Conservation (phyloP, 2,797 vertebrate genomes). For the Acrocephalus scirpaceus region DNA sequence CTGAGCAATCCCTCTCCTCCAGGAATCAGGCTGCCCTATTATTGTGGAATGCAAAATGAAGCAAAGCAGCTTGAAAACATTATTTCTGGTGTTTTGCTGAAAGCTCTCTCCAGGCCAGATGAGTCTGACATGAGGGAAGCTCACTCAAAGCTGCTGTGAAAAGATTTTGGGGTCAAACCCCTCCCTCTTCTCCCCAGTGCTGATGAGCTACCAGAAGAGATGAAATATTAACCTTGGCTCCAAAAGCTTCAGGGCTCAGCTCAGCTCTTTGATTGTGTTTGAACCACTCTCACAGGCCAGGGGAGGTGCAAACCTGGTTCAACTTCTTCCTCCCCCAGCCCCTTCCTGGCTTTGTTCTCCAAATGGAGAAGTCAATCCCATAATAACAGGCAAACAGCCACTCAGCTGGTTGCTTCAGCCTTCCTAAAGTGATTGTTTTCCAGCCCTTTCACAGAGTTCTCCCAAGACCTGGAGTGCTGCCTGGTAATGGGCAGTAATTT, state of each 20-base stretch:
- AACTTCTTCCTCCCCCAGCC: background rate
- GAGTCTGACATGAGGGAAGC: background rate
- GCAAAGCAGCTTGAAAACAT: background rate
- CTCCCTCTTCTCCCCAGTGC: background rate
- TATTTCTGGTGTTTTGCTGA: background rate
- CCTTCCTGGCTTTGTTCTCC: conserved; percentile 6
- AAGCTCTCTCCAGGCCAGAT: background rate
- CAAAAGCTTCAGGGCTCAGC: background rate
- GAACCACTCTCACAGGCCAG: background rate
- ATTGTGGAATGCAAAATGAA: background rate
- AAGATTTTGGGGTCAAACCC: background rate
- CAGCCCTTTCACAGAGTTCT: background rate
- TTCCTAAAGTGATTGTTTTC: background rate
- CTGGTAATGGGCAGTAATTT: conserved; percentile 16
- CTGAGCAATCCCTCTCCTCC: background rate
- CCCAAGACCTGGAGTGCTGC: background rate
- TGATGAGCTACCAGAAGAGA: background rate
- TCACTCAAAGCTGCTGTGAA: background rate
- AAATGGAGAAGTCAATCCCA: background rate
- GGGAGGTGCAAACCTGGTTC: background rate
- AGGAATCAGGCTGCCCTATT: background rate
- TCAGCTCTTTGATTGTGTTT: background rate
- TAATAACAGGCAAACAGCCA: conserved; percentile 22
- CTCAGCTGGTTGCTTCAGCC: background rate
- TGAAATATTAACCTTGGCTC: background rate